Base-by-base conservation (phyloP, 2,113 vertebrate species). In the Lipophrys pholis region DNA sequence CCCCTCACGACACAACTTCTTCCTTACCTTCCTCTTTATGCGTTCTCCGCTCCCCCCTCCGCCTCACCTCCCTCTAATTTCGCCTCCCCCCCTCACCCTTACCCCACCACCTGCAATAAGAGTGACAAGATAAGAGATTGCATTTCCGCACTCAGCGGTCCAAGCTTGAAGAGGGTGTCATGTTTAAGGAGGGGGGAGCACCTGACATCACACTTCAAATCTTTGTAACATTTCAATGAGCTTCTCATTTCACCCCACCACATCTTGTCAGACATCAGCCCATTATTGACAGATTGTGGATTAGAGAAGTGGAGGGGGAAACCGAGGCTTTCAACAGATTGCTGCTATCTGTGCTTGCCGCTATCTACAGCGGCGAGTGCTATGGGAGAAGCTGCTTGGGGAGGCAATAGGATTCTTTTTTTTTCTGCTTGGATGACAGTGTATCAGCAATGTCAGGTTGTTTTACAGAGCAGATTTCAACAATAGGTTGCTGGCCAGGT, bases 121-220 rank as follows among this genome's bases (percentile, higher is more conserved):
- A 90, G 60, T 85, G 86, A 90, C 89, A 89, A 89, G 87, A 90
- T 87, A 88, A 91, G 83, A 90, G 87, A 90, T 87, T 89, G 81
- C 76, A 87, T 91, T 90, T 88, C 76, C 68, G 72, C 6, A 62
- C 83, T 75, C 71, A 17, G 77, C 71, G 63, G 81, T 81, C 75
- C 51, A 15, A 64, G 75, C 78, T 78, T 69, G 81, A 80, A 84
- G 77, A 77, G 45, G 69, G 83, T 87, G 83, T 88, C 87, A 84
- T 86, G 80, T 89, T 87, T 76, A 83, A 82, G 68, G 73, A 76
- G 61, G 60, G 61, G 60, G 55, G 59, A 73, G 71, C 69, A 82
- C 73, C 83, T 87, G 87, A 85, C 84, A 85, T 65, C 17, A 58
- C 78, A 72, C 82, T 84, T 85, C 87, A 83, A 91, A 89, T 83